Percentiles rank a stretch among this genome's conserved stretches.
Evolutionary conservation across 1,140 invertebrate genomes (phyloP).

Genomic region (Theocolax elegans): DNA sequence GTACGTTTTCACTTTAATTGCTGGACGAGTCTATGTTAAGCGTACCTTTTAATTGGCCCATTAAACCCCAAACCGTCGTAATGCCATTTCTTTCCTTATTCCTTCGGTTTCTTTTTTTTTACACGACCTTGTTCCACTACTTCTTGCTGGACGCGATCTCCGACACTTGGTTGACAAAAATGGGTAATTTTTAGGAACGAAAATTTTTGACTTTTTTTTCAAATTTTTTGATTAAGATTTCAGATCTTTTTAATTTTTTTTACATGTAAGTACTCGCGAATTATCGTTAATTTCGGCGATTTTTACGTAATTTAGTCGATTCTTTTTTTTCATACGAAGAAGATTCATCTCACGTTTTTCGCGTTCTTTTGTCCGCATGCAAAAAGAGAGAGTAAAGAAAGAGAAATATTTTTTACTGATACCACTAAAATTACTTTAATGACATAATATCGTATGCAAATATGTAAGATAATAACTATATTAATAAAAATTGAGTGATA

Average conservation of each 20-base stretch:
- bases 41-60: constrained; percentile 35
- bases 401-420: neutral
- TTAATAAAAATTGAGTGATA: neutral
- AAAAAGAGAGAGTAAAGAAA: neutral
- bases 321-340: neutral
- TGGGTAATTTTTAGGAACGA: too few species aligned
- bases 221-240: too few species aligned
- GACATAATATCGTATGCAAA: neutral
- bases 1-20: constrained; percentile 38
- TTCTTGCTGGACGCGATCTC: too few species aligned
- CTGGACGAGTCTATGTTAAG: constrained; percentile 23
- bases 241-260: too few species aligned
- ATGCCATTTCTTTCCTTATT: constrained; percentile 9
- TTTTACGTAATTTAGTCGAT: constrained; percentile 8
- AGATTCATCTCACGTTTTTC: too few species aligned
- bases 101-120: neutral
- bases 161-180: too few species aligned
- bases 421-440: constrained; percentile 5
- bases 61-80: constrained; percentile 12
- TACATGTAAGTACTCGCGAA: too few species aligned
- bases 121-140: too few species aligned
- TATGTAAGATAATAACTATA: neutral
- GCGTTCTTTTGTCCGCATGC: too few species aligned
- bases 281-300: too few species aligned
- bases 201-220: too few species aligned